A percentile compares a stretch with the other conserved stretches of the same genome.
Conservation (phyloP, 2,888 invertebrate genomes). For the Blera fallax region DNA sequence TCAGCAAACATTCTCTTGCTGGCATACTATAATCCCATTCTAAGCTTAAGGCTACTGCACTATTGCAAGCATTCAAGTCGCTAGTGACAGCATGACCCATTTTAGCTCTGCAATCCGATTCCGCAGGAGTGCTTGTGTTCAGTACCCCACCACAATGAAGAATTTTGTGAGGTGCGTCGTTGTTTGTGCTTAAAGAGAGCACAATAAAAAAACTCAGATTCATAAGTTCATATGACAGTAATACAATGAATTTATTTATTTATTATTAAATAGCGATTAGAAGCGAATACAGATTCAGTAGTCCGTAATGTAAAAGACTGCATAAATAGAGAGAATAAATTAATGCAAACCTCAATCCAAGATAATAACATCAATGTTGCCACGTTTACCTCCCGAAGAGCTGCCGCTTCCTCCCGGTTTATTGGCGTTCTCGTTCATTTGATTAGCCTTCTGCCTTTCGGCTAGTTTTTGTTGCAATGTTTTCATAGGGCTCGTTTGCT, state of each 20-base stretch:
- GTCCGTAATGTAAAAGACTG: conserved; percentile 37
- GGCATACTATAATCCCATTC: too few relatives aligned
- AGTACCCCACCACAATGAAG: too few relatives aligned
- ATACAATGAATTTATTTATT: conserved; percentile 29
- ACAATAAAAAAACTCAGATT: not conserved
- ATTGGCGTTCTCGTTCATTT: conserved; percentile 73
- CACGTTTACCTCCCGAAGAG: conserved; percentile 67
- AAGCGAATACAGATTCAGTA: conserved; percentile 23
- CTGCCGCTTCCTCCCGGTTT: conserved; percentile 53
- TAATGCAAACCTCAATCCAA: conserved; percentile 73
- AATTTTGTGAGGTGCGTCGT: too few relatives aligned
- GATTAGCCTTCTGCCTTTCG: conserved; percentile 83
- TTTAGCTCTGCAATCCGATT: too few relatives aligned
- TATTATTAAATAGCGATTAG: conserved; percentile 18
- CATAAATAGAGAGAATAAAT: conserved; percentile 47
- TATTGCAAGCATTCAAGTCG: too few relatives aligned
- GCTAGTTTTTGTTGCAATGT: conserved; percentile 87
- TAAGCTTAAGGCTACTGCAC: too few relatives aligned
- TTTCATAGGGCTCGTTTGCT: conserved; percentile 84
- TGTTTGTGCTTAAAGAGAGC: too few relatives aligned
- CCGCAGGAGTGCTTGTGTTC: too few relatives aligned
- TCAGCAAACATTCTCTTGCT: too few relatives aligned
- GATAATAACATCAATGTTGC: conserved; percentile 75
- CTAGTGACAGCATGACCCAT: too few relatives aligned
- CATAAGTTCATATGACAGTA: not conserved